Evolutionary conservation across 2,797 vertebrate species (phyloP).

Genomic region (Sebastes iracundus): DNA sequence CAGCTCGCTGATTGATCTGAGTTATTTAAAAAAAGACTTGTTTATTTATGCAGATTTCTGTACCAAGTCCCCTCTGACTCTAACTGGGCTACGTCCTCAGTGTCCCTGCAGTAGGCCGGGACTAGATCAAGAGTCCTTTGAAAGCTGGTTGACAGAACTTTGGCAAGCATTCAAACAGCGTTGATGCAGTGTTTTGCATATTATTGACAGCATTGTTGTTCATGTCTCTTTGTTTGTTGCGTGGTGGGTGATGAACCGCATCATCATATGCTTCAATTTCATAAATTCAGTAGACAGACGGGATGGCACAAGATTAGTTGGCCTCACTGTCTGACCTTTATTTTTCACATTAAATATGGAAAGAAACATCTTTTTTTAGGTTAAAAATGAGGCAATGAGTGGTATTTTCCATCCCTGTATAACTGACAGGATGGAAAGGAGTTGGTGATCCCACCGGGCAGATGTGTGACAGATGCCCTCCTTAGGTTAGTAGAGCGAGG

Average conservation of each 20-base stretch:
- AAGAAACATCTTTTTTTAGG: neutral
- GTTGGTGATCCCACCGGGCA: conserved; percentile 35
- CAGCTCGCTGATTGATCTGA: conserved; percentile 36
- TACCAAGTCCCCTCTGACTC: conserved; percentile 13
- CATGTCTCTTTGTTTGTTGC: neutral
- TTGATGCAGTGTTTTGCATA: conserved; percentile 9
- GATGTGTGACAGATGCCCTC: conserved; percentile 70
- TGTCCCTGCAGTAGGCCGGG: conserved; percentile 8
- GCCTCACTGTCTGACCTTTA: neutral
- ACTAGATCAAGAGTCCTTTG: conserved; percentile 25
- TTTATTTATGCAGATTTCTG: conserved; percentile 52
- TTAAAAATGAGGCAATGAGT: neutral
- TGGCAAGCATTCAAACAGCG: conserved; percentile 25
- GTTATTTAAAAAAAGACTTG: conserved; percentile 27
- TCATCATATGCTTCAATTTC: neutral
- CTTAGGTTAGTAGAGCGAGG: conserved; percentile 44
- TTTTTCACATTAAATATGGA: neutral
- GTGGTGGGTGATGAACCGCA: neutral
- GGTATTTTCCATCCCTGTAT: conserved; percentile 24
- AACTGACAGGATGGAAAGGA: neutral
- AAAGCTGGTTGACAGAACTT: conserved; percentile 31
- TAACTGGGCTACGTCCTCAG: conserved; percentile 53
- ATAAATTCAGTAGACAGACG: neutral
- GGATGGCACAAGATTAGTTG: neutral
- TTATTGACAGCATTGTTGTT: conserved; percentile 30